Evolutionary conservation across 2,113 vertebrate genomes (phyloP).

Genomic region (Catharus bicknelli): DNA sequence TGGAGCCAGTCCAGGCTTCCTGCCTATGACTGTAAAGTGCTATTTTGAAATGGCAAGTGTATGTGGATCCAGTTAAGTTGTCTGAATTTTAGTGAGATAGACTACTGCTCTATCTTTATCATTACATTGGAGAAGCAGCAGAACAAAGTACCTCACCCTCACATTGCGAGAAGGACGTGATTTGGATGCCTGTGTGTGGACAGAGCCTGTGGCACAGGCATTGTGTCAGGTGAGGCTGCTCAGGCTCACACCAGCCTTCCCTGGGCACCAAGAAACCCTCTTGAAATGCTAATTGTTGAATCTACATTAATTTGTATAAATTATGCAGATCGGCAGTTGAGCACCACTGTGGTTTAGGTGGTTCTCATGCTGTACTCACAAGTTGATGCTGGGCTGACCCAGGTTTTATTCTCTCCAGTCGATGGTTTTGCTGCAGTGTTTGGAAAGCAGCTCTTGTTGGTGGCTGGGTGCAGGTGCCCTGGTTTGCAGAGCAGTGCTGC

Average conservation of each 20-base stretch:
- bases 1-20: neutral
- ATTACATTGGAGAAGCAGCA: neutral
- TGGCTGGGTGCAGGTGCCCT: slow-evolving; percentile 53
- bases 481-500: neutral
- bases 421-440: slow-evolving; percentile 57
- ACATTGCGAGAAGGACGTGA: accelerated
- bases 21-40: neutral
- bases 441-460: slow-evolving; percentile 50
- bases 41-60: neutral
- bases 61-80: neutral
- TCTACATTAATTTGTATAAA: slow-evolving; percentile 72
- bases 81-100: neutral
- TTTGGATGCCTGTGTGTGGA: neutral
- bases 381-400: slow-evolving; percentile 51
- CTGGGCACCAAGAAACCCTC: slow-evolving; percentile 61
- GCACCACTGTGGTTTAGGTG: slow-evolving; percentile 51
- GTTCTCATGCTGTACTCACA: slow-evolving; percentile 55
- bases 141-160: neutral
- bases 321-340: slow-evolving; percentile 68
- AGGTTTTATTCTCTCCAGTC: slow-evolving; percentile 45
- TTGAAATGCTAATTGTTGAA: slow-evolving; percentile 66
- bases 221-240: neutral
- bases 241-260: slow-evolving; percentile 42
- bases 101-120: neutral
- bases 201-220: accelerated